Conservation (phyloP, 2,888 invertebrate species). For the Noctua janthina region DNA sequence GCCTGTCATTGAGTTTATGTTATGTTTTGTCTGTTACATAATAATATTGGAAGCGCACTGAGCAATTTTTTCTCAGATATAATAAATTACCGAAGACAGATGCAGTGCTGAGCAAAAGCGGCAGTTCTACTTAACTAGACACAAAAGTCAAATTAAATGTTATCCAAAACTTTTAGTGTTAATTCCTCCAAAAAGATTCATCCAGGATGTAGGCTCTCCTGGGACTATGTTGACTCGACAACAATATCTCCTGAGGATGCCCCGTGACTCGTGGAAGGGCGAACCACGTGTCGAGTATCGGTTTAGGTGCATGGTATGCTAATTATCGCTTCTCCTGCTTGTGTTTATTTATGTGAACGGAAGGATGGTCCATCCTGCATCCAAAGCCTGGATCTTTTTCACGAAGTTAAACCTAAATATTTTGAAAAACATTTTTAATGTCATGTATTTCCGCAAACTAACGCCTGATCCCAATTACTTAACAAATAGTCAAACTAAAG, state of each 20-base stretch:
- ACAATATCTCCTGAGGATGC: neutral
- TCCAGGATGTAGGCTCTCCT: neutral
- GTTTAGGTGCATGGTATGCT: neutral
- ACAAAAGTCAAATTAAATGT: neutral
- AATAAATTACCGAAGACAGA: no score
- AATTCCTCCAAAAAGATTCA: neutral
- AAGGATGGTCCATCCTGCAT: neutral
- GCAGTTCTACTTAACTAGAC: neutral
- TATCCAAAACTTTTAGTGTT: neutral
- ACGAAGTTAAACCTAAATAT: neutral
- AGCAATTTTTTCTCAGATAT: neutral
- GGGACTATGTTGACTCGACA: neutral
- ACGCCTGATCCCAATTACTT: neutral
- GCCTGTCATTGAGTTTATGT: slow-evolving; percentile 14
- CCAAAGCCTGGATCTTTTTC: neutral
- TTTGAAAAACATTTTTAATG: neutral
- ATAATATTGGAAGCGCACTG: no score
- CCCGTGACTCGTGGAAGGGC: neutral
- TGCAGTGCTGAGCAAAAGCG: neutral
- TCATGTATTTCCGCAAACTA: neutral
- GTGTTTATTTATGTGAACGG: neutral
- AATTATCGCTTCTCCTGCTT: neutral
- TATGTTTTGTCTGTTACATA: neutral
- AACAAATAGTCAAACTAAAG: neutral
- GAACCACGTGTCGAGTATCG: neutral